These are phyloP conservation scores for Wasmannia auropunctata DNA, from an alignment of 1,140 invertebrate species.

Conservation along the genomic window DNA sequence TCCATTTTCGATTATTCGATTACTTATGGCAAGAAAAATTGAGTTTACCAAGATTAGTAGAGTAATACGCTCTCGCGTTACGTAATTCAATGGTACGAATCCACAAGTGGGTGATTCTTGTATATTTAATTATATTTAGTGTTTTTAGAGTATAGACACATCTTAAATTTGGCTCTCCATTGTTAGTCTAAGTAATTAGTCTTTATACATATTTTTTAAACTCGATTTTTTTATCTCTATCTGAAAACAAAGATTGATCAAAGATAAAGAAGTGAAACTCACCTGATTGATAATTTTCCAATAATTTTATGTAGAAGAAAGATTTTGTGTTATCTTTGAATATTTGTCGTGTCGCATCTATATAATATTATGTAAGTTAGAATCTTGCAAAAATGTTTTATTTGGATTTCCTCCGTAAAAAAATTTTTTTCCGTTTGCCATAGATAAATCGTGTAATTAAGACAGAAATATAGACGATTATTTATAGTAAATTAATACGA, in stretches of 20 bases:
- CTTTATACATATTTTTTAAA: neutral
- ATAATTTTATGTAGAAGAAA: neutral
- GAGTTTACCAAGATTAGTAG: neutral
- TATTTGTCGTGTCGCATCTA: neutral
- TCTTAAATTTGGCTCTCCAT: neutral
- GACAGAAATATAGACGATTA: constrained; percentile 1
- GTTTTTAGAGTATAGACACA: neutral
- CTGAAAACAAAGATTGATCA: neutral
- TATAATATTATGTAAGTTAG: neutral
- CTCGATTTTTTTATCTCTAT: neutral
- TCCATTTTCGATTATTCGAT: too few species aligned
- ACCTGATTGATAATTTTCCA: neutral
- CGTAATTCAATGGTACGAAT: neutral
- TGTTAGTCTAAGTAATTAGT: neutral
- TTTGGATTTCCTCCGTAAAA: too few species aligned
- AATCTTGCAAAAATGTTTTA: neutral
- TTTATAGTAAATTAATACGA: neutral
- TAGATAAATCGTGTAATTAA: neutral
- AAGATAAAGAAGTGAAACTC: neutral
- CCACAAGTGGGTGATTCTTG: neutral
- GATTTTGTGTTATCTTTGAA: neutral
- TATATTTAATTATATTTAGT: neutral
- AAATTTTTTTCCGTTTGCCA: too few species aligned
- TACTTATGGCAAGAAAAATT: neutral
- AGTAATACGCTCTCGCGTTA: neutral